Conservation (phyloP, 1,140 invertebrate genomes). For the Oppia nitens region DNA sequence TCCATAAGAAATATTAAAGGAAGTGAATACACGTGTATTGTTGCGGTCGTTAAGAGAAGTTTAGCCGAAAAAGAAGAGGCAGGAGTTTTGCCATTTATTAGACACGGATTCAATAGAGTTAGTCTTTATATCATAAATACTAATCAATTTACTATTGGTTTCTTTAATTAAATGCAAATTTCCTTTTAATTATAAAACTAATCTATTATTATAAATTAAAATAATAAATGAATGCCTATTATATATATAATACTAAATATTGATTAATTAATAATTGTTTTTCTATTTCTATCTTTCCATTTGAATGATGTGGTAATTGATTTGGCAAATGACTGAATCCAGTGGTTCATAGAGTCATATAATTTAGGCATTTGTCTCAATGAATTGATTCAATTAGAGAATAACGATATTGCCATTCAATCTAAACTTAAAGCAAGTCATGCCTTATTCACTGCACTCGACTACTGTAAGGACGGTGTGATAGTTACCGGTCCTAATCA, state of each 20-base stretch:
- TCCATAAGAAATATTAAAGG: constrained; percentile 25
- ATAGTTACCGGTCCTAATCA: constrained; percentile 68
- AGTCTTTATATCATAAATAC: constrained; percentile 5
- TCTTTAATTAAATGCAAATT: no score
- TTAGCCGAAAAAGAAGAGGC: constrained; percentile 29
- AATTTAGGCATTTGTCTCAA: constrained; percentile 48
- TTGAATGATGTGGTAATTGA: not conserved
- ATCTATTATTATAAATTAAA: no score
- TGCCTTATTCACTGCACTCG: constrained; percentile 63
- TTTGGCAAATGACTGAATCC: constrained; percentile 22
- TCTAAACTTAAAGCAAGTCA: constrained; percentile 41
- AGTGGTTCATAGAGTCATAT: constrained; percentile 52
- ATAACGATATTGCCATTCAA: constrained; percentile 41
- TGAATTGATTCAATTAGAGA: constrained; percentile 50
- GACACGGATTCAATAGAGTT: constrained; percentile 32
- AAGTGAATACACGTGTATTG: constrained; percentile 25
- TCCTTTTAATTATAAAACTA: no score
- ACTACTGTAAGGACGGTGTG: constrained; percentile 64
- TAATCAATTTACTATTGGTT: not conserved
- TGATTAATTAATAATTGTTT: not conserved
- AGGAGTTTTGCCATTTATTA: constrained; percentile 26
- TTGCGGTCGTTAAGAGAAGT: constrained; percentile 27
- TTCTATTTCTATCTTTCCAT: not conserved
- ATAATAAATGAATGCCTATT: no score
- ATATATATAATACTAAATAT: not conserved